Evolutionary conservation across 2,797 vertebrate genomes (phyloP).

Genomic region (Gymnopithys bicolor): DNA sequence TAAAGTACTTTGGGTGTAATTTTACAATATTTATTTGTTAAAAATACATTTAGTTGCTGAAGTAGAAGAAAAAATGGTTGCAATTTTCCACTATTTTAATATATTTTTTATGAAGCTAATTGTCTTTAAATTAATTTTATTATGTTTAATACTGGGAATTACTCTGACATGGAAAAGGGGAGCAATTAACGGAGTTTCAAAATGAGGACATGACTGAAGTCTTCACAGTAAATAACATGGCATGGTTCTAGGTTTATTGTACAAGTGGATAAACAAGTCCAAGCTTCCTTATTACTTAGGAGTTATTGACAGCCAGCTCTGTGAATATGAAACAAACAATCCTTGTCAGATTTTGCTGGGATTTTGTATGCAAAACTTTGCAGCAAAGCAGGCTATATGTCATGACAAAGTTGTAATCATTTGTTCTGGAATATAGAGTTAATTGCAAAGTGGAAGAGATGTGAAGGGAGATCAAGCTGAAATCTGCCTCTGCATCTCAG

Average conservation of each 20-base stretch:
- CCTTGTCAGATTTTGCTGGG: neutral
- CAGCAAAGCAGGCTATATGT: neutral
- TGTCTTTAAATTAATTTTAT: neutral
- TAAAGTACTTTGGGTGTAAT: neutral
- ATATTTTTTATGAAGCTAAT: neutral
- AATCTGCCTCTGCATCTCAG: neutral
- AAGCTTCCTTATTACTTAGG: neutral
- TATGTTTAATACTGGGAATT: neutral
- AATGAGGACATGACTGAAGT: neutral
- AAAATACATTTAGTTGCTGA: neutral
- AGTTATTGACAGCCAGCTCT: neutral
- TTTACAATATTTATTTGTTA: conserved; percentile 30
- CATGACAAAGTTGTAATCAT: neutral
- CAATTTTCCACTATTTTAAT: neutral
- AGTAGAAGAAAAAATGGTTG: neutral
- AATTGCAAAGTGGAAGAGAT: neutral
- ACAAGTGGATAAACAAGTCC: neutral
- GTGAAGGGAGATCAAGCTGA: neutral
- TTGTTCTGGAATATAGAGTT: neutral
- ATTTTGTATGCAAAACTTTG: neutral
- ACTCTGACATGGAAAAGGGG: neutral
- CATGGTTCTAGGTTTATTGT: neutral
- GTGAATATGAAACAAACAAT: neutral
- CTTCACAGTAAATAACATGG: neutral
- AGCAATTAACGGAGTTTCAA: neutral